Evolutionary conservation across 2,113 vertebrate genomes (phyloP).

Genomic region (Hiodon tergisus): DNA sequence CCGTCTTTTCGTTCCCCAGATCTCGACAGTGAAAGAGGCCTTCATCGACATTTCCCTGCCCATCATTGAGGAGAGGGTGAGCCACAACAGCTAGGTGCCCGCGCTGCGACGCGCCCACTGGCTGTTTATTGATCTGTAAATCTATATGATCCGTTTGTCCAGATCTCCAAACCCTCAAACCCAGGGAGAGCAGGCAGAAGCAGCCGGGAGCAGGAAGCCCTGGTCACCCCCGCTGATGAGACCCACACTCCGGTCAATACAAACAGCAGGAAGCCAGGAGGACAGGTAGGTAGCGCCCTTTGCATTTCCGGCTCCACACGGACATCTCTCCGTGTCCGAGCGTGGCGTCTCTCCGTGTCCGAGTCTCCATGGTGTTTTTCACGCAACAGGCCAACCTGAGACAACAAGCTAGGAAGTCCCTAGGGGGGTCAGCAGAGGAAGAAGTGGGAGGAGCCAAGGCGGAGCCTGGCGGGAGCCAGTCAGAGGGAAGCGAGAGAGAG

Average conservation of each 20-base stretch:
- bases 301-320: neutral
- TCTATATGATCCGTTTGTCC: conserved; percentile 22
- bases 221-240: conserved; percentile 50
- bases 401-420: conserved; percentile 53
- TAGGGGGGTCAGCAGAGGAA: conserved; percentile 46
- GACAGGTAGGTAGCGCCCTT: conserved; percentile 46
- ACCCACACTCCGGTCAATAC: conserved; percentile 55
- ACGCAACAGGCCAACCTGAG: conserved; percentile 60
- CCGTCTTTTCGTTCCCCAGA: conserved; percentile 65
- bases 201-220: conserved; percentile 61
- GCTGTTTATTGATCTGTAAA: neutral
- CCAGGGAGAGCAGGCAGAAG: conserved; percentile 71
- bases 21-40: conserved; percentile 89
- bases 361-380: conserved; percentile 38
- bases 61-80: conserved; percentile 96
- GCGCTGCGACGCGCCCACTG: neutral
- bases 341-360: neutral
- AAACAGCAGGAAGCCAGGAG: conserved; percentile 64
- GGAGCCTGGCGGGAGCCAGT: conserved; percentile 61
- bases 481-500: conserved; percentile 80
- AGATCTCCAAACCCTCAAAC: conserved; percentile 87
- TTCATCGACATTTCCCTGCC: conserved; percentile 98
- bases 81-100: conserved; percentile 27
- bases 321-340: neutral
- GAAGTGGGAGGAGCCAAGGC: conserved; percentile 45